Evolutionary conservation across 1,140 invertebrate species (phyloP), one percentile per base, ranked within the genome.

Genomic region (Telenomus remus): DNA sequence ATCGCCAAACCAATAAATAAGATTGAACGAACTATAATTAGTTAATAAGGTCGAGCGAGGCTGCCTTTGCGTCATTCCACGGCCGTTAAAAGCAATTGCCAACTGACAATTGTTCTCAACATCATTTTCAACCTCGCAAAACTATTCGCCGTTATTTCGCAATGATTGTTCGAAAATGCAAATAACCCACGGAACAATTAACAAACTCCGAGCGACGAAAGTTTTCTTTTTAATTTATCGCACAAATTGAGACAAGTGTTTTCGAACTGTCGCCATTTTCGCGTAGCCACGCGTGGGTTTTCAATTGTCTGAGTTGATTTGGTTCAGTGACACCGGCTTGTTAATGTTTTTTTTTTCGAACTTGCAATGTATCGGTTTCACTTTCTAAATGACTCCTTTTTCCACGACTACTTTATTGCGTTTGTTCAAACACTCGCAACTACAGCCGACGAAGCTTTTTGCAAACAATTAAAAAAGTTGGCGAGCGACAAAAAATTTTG

Each of bases 1-100:
- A 70, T 74, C 76, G 51, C 61, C 59, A 71, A 71, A 59, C 46
- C 57, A 78, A 74, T 78, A 73, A 78, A 78, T 78, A 73, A 72
- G 68, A 61, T 54, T 61, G 16, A 61, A 69, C 59, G 47, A 57
- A 48, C 48, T 73, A 69, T 60, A 78, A 73, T 73, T 73, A 78
- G 75, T 72, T 70, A 72, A 70, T 69, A 78, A 72, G 70, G 65
- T 48, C 64, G 60, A 49, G 12, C 33, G 61, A 66, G 55, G 39
- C 12, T 55, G 53, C 47, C 50, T 73, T 78, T 73, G 54, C 65
- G 70, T 78, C 73, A 78, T 69, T 78, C 47, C 55, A n/a, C 50
- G 27, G 59, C 39, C 34, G 57, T 73, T 73, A 66, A 72, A 64
- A 63, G 60, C 50, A 44, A 78, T 78, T 72, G 75, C 54, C 19